These are phyloP conservation scores for Drosophila barbarae DNA, from an alignment of 2,888 invertebrate genomes.

Conservation along the genomic window DNA sequence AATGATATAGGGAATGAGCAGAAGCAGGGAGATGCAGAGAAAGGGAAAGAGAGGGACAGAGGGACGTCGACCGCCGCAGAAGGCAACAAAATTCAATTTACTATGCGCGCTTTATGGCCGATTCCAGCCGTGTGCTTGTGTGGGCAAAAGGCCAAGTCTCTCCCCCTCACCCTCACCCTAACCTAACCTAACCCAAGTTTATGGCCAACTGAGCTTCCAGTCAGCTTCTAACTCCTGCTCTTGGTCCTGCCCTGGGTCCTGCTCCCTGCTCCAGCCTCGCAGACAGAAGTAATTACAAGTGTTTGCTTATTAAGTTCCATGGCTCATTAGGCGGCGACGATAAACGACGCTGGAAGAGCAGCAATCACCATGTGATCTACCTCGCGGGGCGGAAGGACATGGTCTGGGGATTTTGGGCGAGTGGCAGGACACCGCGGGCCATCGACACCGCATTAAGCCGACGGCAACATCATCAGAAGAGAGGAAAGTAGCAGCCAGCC, in stretches of 20 bases:
- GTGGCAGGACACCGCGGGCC: constrained; percentile 38
- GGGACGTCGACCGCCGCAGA: constrained; percentile 55
- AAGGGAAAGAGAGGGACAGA: not conserved
- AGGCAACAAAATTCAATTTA: constrained; percentile 73
- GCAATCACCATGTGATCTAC: constrained; percentile 36
- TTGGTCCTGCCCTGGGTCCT: constrained; percentile 4
- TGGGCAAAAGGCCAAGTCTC: not conserved
- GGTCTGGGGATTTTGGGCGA: not conserved
- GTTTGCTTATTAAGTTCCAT: constrained; percentile 74
- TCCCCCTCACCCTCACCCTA: not conserved
- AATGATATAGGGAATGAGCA: not conserved
- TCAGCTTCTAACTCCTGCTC: constrained; percentile 50
- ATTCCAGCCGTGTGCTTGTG: constrained; percentile 42
- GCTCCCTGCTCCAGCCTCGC: constrained; percentile 4
- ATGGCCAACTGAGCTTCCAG: constrained; percentile 8
- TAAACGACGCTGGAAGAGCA: constrained; percentile 65
- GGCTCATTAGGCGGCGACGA: constrained; percentile 72
- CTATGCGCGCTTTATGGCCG: constrained; percentile 72
- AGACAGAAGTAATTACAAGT: constrained; percentile 68
- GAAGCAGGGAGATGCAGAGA: not conserved
- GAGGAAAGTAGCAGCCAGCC: not conserved
- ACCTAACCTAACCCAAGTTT: constrained; percentile 1
- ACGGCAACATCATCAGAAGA: constrained; percentile 20
- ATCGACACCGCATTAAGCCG: constrained; percentile 38
- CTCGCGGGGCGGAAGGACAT: constrained; percentile 3